Evolutionary conservation across 1,140 invertebrate species (phyloP).

Genomic region (Aphelenchoides fujianensis): DNA sequence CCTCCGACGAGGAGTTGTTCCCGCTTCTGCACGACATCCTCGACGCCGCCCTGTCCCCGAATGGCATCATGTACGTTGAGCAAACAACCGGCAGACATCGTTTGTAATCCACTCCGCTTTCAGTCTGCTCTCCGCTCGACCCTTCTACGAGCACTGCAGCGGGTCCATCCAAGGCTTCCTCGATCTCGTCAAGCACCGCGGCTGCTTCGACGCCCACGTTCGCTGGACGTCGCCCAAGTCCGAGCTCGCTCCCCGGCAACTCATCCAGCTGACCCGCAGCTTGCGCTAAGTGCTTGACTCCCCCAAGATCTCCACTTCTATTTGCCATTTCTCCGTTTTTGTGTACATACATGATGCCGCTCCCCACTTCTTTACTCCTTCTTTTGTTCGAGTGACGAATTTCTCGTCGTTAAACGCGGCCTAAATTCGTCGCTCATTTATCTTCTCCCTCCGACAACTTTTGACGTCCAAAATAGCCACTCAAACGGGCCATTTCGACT

Average conservation of each 20-base stretch:
- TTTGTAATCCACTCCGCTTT: conserved; percentile 45
- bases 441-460: too few relatives aligned
- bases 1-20: conserved; percentile 46
- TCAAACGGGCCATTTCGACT: too few relatives aligned
- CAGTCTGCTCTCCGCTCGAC: conserved; percentile 52
- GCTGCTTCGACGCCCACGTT: conserved; percentile 49
- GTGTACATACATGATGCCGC: background rate
- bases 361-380: conserved; percentile 18
- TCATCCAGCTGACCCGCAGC: conserved; percentile 53
- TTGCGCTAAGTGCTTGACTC: conserved; percentile 48
- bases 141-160: conserved; percentile 45
- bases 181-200: conserved; percentile 49
- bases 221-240: conserved; percentile 54
- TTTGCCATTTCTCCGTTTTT: conserved; percentile 5
- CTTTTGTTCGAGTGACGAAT: background rate
- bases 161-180: conserved; percentile 50
- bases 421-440: too few relatives aligned
- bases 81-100: too few relatives aligned
- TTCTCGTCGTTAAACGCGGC: background rate
- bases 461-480: too few relatives aligned
- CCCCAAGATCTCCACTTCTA: background rate
- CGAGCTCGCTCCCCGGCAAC: conserved; percentile 54
- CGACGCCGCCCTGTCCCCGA: conserved; percentile 40
- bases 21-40: conserved; percentile 51
- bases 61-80: conserved; percentile 60